Conservation (phyloP, 2,888 invertebrate species). For the Harpalus rubripes region DNA sequence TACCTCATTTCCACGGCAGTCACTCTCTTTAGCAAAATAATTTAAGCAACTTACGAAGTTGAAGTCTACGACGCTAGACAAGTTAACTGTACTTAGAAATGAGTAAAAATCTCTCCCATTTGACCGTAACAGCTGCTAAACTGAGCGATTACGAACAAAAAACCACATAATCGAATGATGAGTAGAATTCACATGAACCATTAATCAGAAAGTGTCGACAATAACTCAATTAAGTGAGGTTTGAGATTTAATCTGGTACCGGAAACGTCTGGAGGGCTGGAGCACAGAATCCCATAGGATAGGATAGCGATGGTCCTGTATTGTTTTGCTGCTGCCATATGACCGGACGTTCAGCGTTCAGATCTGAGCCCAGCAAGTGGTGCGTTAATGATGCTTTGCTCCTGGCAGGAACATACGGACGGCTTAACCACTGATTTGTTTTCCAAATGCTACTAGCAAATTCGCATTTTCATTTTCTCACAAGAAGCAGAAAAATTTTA, state of each 20-base stretch:
- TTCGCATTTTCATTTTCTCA: too few relatives aligned
- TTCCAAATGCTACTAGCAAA: background rate
- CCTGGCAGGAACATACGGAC: background rate
- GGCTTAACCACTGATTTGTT: background rate
- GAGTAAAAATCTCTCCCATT: background rate
- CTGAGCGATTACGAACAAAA: background rate
- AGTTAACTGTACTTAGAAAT: background rate
- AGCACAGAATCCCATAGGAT: conserved; percentile 29
- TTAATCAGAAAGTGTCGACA: conserved; percentile 48
- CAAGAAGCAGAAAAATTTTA: too few relatives aligned
- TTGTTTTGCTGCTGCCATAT: background rate
- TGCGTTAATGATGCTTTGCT: background rate
- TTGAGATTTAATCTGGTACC: conserved; percentile 36
- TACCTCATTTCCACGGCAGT: too few relatives aligned
- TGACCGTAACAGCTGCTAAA: background rate
- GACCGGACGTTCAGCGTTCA: background rate
- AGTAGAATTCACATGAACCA: conserved; percentile 10
- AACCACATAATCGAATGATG: conserved; percentile 5
- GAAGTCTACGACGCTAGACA: too few relatives aligned
- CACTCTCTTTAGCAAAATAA: too few relatives aligned
- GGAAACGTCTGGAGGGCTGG: conserved; percentile 29
- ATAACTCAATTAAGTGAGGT: conserved; percentile 38
- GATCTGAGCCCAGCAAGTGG: background rate
- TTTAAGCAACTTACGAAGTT: too few relatives aligned
- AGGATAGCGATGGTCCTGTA: conserved; percentile 11